Percentiles rank a stretch among this genome's conserved stretches.
Conservation (phyloP, 1,140 invertebrate genomes). For the Ptiloglossa arizonensis region DNA sequence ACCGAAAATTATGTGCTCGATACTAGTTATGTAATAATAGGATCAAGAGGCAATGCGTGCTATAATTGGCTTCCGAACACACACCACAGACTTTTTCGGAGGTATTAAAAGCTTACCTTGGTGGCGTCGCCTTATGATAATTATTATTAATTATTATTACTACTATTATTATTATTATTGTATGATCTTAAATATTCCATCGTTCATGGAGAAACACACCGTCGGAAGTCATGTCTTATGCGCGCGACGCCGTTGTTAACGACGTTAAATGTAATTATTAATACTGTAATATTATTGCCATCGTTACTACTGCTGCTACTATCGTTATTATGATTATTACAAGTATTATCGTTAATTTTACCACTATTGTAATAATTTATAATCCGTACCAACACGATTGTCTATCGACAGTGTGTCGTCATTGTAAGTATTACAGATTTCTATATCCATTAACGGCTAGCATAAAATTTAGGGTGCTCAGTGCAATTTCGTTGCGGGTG, state of each 20-base stretch:
- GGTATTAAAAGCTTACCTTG: conserved; percentile 47
- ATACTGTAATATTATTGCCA: conserved; percentile 77
- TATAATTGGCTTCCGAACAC: conserved; percentile 61
- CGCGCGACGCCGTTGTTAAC: conserved; percentile 67
- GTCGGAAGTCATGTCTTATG: conserved; percentile 60
- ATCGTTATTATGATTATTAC: conserved; percentile 71
- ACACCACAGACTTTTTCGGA: conserved; percentile 36
- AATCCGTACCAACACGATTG: conserved; percentile 61
- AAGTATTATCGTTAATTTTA: conserved; percentile 73
- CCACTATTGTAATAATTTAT: conserved; percentile 68
- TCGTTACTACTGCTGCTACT: conserved; percentile 74
- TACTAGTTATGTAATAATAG: conserved; percentile 63
- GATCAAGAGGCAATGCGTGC: conserved; percentile 58
- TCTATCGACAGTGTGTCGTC: conserved; percentile 51
- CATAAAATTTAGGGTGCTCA: conserved; percentile 10
- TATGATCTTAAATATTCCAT: conserved; percentile 59
- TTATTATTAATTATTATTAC: conserved; percentile 26
- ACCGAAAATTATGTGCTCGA: conserved; percentile 59
- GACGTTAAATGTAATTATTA: conserved; percentile 73
- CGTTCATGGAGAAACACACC: conserved; percentile 33
- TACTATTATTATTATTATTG: conserved; percentile 46
- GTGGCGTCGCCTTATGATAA: conserved; percentile 37
- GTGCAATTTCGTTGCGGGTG: neutral
- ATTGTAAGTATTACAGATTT: conserved; percentile 58
- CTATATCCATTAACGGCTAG: conserved; percentile 39